Evolutionary conservation across 2,797 vertebrate species (phyloP).

Genomic region (Tangara arthus): DNA sequence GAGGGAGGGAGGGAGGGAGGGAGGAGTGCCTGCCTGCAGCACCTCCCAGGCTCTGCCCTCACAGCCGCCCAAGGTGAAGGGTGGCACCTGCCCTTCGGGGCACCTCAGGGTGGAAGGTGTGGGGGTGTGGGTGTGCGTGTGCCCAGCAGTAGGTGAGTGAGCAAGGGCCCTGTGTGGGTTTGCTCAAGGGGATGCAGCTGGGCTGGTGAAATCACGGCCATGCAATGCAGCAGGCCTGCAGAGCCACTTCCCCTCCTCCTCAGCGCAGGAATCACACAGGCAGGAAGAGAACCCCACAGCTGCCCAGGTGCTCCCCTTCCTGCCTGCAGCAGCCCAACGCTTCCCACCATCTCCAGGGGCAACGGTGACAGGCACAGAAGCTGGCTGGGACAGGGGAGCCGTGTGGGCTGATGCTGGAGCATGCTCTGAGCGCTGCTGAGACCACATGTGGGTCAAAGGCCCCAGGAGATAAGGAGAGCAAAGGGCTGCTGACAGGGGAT

Average conservation of each 20-base stretch:
- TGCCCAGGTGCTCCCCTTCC: fast-evolving
- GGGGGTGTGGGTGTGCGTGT: background rate
- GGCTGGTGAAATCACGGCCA: background rate
- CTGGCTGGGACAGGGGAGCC: background rate
- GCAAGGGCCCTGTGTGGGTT: background rate
- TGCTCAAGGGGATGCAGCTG: background rate
- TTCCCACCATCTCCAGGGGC: background rate
- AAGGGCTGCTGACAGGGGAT: background rate
- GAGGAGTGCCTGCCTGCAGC: background rate
- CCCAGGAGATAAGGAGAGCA: background rate
- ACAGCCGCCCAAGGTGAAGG: background rate
- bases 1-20: background rate
- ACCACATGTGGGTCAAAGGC: background rate
- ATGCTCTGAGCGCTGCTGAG: fast-evolving
- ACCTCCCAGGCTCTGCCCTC: background rate
- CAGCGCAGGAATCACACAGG: background rate
- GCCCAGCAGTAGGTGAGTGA: background rate
- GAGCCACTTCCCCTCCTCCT: background rate
- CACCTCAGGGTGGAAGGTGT: background rate
- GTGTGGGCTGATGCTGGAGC: fast-evolving
- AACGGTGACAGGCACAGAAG: fast-evolving
- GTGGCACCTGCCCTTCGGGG: fast-evolving
- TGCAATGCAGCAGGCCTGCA: background rate
- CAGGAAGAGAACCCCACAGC: background rate
- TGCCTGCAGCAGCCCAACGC: fast-evolving